Evolutionary conservation across 2,113 vertebrate genomes (phyloP), one percentile per base, ranked within the genome.

Genomic region (Maccullochella peelii): DNA sequence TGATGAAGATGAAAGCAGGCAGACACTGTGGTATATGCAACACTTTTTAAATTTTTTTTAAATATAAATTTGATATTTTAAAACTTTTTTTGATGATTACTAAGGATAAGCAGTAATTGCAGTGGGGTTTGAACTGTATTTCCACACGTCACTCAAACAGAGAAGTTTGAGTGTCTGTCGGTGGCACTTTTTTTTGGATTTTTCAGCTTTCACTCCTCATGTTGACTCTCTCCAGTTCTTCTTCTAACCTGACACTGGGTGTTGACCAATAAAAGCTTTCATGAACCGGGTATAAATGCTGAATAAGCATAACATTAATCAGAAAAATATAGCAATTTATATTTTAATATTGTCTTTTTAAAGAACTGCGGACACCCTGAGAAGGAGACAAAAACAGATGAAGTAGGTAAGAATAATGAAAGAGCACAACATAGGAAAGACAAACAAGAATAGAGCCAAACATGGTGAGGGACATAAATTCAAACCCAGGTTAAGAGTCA

Each of bases 111-210:
- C 4, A 16, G 40, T 25, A 5, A 4, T 4, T n/a, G n/a, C n/a
- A 10, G 1, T 14, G 20, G 33, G n/a, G 14, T 36, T 55, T 61
- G 23, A 23, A 33, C 14, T 66, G 15, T 23, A 42, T 25, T 59
- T 77, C 52, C 10, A 18, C 20, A 25, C 49, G 71, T 83, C 49
- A 86, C 30, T 74, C 66, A 66, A 49, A 40, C 20, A 25, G 25
- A 33, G 18, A 68, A 12, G 40, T 50, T 2, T 49, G 5, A 20
- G 8, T 5, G n/a, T 77, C 61, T 79, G 47, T 49, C 82, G 50
- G 50, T 66, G 74, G 74, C 70, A 21, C 62, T 75, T 14, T 70
- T 50, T 21, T 59, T 40, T 23, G 11, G 18, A 5, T 16, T 33
- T 52, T 38, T 62, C 5, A 6, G 44, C 42, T 33, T 36, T 42